Percentiles rank a stretch among this genome's conserved stretches.
Conservation (phyloP, 2,113 vertebrate genomes). For the Aegotheles bennettii region DNA sequence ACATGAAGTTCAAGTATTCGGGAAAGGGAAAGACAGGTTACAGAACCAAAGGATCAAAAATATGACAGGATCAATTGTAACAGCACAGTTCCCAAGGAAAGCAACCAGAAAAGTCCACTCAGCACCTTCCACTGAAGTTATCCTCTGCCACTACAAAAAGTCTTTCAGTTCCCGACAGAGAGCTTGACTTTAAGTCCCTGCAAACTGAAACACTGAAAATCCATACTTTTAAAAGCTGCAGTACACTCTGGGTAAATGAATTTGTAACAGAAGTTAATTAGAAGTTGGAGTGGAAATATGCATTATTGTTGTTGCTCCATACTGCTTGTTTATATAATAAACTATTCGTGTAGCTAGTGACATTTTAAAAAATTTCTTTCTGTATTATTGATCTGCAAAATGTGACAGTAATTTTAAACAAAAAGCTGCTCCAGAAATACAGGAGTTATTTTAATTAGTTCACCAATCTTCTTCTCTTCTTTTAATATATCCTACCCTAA, state of each 20-base stretch:
- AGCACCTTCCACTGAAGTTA: background rate
- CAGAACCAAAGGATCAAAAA: background rate
- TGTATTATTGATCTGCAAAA: background rate
- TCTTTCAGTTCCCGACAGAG: background rate
- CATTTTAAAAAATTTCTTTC: background rate
- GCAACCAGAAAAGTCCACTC: background rate
- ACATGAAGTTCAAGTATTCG: background rate
- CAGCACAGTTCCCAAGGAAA: background rate
- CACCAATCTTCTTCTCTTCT: background rate
- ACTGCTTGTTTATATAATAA: background rate
- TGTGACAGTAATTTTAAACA: background rate
- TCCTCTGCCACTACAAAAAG: background rate
- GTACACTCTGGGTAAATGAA: background rate
- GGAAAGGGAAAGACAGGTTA: background rate
- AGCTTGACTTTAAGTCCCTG: background rate
- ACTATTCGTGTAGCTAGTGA: background rate
- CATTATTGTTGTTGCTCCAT: background rate
- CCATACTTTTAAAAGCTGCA: background rate
- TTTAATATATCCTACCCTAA: background rate
- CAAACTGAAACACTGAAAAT: background rate
- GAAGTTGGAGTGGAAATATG: background rate
- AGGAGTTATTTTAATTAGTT: background rate
- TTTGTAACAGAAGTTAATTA: background rate
- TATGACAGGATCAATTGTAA: background rate
- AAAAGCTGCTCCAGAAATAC: background rate